Evolutionary conservation across 1,140 invertebrate genomes (phyloP), one percentile per base, ranked within the genome.

Genomic region (Saccostrea echinata): DNA sequence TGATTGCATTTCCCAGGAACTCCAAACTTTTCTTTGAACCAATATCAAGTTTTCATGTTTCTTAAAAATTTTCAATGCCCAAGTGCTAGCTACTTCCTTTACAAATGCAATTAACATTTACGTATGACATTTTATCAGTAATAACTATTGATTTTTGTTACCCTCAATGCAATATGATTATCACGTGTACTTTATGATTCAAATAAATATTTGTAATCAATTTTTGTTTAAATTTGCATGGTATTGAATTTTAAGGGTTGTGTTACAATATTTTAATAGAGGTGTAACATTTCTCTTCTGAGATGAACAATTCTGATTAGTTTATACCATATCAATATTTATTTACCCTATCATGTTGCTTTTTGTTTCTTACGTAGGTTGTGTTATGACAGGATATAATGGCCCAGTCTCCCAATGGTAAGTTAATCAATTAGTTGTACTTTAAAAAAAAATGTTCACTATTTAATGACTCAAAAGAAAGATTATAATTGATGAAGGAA

Each of bases 331-430:
- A 33, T 33, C 68, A 76, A 30, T 76, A 76, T 76, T 68, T 24
- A 68, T 68, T 76, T 6, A 16, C 24, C 21, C 21, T 21, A 24
- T 64, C 57, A 64, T 18, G 21, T 24, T 21, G 24, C 21, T 24
- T 64, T 21, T 24, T 18, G 9, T 64, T 6, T 4, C 21, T 64
- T 13, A 30, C 33, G 27, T 33, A 76, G 68, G 27, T 27, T 76
- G 68, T 76, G 68, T 76, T 76, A 76, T 76, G 68, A 76, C 0
- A 33, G 11, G 24, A 33, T 16, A 76, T 76, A 76, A 76, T 76
- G 68, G 68, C 68, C 24, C 68, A 76, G 68, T 76, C 68, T 76
- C 68, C 68, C 16, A 76, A 76, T 76, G 68, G 68, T 76, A 27
- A 76, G 68, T 76, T 12, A 76, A 76, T 43, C 43, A 43, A 43